A percentile compares a stretch with the other conserved stretches of the same genome.
Conservation (phyloP, 2,113 vertebrate species). For the Riparia riparia region DNA sequence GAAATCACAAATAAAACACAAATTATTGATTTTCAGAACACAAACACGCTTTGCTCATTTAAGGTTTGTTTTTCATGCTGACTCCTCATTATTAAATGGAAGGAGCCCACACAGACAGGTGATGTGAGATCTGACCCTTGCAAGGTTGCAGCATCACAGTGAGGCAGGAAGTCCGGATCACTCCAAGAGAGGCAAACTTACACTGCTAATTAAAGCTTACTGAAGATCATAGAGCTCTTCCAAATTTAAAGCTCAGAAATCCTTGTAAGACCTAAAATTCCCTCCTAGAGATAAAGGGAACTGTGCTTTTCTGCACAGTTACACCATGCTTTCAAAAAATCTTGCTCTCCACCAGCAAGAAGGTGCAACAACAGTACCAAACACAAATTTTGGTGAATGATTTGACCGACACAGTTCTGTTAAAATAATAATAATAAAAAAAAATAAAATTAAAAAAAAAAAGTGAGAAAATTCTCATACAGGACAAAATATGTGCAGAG, state of each 20-base stretch:
- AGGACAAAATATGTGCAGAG: background rate
- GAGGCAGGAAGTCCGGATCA: background rate
- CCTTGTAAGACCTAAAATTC: background rate
- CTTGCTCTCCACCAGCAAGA: background rate
- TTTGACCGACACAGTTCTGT: background rate
- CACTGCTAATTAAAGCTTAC: fast-evolving
- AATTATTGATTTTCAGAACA: background rate
- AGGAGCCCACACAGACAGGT: background rate
- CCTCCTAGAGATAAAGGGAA: background rate
- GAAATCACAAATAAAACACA: background rate
- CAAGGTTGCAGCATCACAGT: background rate
- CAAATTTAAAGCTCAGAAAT: background rate
- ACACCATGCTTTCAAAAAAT: background rate
- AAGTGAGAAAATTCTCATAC: background rate
- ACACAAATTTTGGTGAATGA: background rate
- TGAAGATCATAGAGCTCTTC: background rate
- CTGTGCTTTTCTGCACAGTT: background rate
- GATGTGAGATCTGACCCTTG: background rate
- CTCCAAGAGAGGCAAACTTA: background rate
- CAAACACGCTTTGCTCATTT: background rate
- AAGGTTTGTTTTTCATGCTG: background rate
- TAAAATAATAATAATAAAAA: background rate
- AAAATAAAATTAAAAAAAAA: background rate
- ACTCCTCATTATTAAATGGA: background rate
- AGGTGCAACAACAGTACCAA: background rate